Percentiles rank a stretch among this genome's conserved stretches.
Evolutionary conservation across 2,797 vertebrate species (phyloP).

Genomic region (Borostomias antarcticus): DNA sequence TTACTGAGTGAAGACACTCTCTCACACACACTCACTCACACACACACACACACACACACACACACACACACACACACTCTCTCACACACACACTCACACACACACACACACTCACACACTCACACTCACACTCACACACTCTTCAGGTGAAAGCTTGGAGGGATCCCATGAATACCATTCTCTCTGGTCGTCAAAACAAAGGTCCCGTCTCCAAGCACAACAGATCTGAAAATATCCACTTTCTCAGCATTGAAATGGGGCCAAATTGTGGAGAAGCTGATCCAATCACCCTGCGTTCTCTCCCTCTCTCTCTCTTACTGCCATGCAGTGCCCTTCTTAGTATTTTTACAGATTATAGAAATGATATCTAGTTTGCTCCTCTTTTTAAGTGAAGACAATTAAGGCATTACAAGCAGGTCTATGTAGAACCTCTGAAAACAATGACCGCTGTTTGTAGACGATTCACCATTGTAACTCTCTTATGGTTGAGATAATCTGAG

Average conservation of each 20-base stretch:
- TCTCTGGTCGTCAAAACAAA: slow-evolving; percentile 73
- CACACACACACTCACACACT: slow-evolving; percentile 4
- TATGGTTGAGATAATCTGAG: not conserved
- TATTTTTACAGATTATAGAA: slow-evolving; percentile 40
- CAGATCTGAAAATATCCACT: slow-evolving; percentile 71
- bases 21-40: no score
- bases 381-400: slow-evolving; percentile 39
- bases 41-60: not conserved
- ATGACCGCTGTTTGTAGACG: not conserved
- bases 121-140: slow-evolving; percentile 6
- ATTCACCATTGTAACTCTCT: not conserved
- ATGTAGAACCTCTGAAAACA: not conserved
- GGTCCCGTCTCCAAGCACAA: slow-evolving; percentile 71
- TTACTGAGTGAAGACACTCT: no score
- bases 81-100: slow-evolving; percentile 9
- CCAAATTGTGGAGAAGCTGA: slow-evolving; percentile 61
- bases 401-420: slow-evolving; percentile 23
- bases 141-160: slow-evolving; percentile 67
- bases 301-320: slow-evolving; percentile 19
- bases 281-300: slow-evolving; percentile 48
- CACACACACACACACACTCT: slow-evolving; percentile 7
- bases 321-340: slow-evolving; percentile 39
- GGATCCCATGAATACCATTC: slow-evolving; percentile 54
- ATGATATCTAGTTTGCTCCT: slow-evolving; percentile 48
- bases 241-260: slow-evolving; percentile 56